Base-by-base conservation (phyloP, 1,140 invertebrate genomes). In the Pygmarrhopalites habei region DNA sequence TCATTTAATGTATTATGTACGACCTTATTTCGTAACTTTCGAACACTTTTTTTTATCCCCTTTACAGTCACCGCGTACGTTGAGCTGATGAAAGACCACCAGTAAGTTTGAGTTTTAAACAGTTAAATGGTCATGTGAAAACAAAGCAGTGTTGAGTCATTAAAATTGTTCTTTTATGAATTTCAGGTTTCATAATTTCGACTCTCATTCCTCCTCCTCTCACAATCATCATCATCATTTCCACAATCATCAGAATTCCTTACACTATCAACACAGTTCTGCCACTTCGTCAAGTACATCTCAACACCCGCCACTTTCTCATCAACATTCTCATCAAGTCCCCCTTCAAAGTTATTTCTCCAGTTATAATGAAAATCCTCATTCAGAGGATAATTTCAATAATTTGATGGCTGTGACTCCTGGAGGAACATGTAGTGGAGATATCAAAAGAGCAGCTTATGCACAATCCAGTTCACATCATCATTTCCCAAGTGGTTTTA, bases 161-260 rank as follows among this genome's bases (percentile, higher is more conserved):
- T n/a, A n/a, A n/a, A n/a, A n/a, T n/a, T n/a, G n/a, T n/a, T n/a
- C n/a, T n/a, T n/a, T n/a, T n/a, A n/a, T n/a, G n/a, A n/a, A n/a
- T n/a, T n/a, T n/a, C n/a, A n/a, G n/a, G n/a, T n/a, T n/a, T n/a
- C 69, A 70, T 53, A 70, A 67, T 43, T 71, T 68, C 21, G 66
- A 68, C 32, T 59, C 41, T 4, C 47, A 58, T 29, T 12, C 66
- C 3, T 12, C 66, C 3, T 58, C 62, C 29, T 46, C 60, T 39
- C 62, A 64, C n/a, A 46, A 57, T 28, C 61, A 66, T 26, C 65
- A 66, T 29, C 64, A 66, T 30, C 63, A 70, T 52, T 67, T 65
- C 25, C 64, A 62, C 17, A 69, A 66, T 58, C 64, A 69, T 23
- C 41, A 58, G 35, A 66, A 66, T 15, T 60, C 61, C n/a, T 55